Conservation (phyloP, 1,140 invertebrate genomes). For the Eurosta solidaginis region DNA sequence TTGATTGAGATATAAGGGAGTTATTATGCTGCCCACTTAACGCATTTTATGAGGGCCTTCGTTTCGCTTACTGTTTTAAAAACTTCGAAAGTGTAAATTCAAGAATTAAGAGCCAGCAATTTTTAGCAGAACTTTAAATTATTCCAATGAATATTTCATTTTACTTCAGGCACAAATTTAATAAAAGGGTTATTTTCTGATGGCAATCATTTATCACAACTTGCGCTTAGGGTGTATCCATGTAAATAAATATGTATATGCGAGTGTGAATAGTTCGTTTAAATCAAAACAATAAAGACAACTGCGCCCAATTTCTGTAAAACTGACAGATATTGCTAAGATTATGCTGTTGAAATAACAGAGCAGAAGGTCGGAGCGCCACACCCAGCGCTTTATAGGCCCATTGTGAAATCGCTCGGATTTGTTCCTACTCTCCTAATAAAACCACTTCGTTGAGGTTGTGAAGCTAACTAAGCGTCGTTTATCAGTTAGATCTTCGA, state of each 20-base stretch:
- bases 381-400: too few species aligned
- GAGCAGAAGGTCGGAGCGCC: neutral
- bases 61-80: neutral
- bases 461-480: too few species aligned
- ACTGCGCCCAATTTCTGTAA: neutral
- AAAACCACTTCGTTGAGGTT: too few species aligned
- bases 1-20: too few species aligned
- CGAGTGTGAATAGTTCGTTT: neutral
- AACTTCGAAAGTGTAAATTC: neutral
- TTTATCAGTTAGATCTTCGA: too few species aligned
- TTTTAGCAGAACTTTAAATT: neutral
- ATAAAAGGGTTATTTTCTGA: neutral
- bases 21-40: neutral
- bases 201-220: neutral
- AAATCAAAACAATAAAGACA: neutral
- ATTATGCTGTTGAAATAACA: neutral
- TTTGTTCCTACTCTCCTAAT: too few species aligned
- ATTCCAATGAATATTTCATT: neutral
- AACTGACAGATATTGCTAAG: neutral
- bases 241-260: neutral
- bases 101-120: conserved; percentile 10
- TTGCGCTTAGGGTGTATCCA: neutral
- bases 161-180: neutral
- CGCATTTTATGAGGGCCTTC: neutral
- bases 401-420: too few species aligned